Percentiles rank a stretch among this genome's conserved stretches.
These are phyloP conservation scores for Ancistrus triradiatus DNA, from an alignment of 2,113 vertebrate genomes.

Conservation along the genomic window DNA sequence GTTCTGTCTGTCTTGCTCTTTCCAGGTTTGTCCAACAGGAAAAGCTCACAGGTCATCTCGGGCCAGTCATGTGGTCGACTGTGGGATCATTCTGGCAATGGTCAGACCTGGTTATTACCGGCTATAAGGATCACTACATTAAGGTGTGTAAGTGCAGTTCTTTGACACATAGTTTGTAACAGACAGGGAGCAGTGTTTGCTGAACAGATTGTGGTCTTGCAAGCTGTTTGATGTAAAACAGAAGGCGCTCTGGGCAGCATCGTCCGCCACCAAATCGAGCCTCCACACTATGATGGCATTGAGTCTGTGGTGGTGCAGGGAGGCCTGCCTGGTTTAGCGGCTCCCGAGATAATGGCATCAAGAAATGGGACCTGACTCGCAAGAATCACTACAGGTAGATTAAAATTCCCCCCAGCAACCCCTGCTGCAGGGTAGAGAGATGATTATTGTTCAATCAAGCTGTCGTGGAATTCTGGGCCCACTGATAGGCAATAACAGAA, in stretches of 20 bases:
- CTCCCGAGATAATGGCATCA: conserved; percentile 95
- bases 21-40: conserved; percentile 91
- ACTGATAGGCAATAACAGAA: too few species aligned
- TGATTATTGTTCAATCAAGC: conserved; percentile 26
- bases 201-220: conserved; percentile 19
- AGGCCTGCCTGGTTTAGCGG: conserved; percentile 91
- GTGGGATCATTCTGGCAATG: conserved; percentile 83
- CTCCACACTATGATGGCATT: conserved; percentile 96
- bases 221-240: conserved; percentile 96
- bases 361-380: conserved; percentile 93
- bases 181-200: background rate
- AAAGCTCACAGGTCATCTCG: conserved; percentile 88
- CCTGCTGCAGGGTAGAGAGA: conserved; percentile 76
- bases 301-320: conserved; percentile 90
- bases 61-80: conserved; percentile 96
- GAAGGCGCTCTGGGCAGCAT: conserved; percentile 88
- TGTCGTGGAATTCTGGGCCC: too few species aligned
- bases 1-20: background rate
- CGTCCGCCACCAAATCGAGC: conserved; percentile 91
- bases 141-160: conserved; percentile 70
- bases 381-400: conserved; percentile 92
- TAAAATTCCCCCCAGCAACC: conserved; percentile 10
- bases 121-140: conserved; percentile 97
- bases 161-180: background rate
- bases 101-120: conserved; percentile 93